These are phyloP conservation scores for Papilio gigon DNA, from an alignment of 2,888 invertebrate species.

Conservation along the genomic window DNA sequence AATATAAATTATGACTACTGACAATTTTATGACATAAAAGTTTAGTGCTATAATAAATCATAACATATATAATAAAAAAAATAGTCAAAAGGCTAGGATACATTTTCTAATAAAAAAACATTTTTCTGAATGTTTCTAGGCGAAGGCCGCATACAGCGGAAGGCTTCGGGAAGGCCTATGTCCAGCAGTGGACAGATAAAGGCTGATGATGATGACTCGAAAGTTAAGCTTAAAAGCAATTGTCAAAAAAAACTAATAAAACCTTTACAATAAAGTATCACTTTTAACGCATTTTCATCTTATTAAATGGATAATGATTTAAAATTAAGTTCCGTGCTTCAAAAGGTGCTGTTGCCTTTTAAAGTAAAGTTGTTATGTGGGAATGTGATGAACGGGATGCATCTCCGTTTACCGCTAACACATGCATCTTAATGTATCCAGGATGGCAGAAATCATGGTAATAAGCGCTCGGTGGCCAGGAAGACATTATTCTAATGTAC, in stretches of 20 bases:
- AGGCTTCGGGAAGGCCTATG: no score
- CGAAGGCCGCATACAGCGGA: no score
- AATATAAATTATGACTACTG: neutral
- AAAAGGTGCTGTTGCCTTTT: neutral
- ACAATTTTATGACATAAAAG: neutral
- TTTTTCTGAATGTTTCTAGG: no score
- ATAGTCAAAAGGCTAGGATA: no score
- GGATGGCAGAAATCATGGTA: conserved; percentile 23
- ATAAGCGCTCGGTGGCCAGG: conserved; percentile 14
- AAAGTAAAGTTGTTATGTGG: neutral
- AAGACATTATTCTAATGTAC: conserved; percentile 23
- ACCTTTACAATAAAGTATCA: neutral
- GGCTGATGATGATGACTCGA: no score
- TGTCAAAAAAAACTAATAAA: neutral
- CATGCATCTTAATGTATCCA: conserved; percentile 11
- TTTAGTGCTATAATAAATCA: neutral
- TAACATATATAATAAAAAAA: neutral
- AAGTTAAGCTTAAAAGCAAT: neutral
- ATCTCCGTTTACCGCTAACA: conserved; percentile 13
- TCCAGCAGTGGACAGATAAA: no score
- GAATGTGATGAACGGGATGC: conserved; percentile 1
- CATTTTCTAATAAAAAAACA: no score
- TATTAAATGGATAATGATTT: neutral
- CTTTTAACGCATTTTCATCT: no score
- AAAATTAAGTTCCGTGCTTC: neutral